Percentiles rank a stretch among this genome's conserved stretches.
Evolutionary conservation across 2,797 vertebrate genomes (phyloP).

Genomic region (Eptatretus atami): DNA sequence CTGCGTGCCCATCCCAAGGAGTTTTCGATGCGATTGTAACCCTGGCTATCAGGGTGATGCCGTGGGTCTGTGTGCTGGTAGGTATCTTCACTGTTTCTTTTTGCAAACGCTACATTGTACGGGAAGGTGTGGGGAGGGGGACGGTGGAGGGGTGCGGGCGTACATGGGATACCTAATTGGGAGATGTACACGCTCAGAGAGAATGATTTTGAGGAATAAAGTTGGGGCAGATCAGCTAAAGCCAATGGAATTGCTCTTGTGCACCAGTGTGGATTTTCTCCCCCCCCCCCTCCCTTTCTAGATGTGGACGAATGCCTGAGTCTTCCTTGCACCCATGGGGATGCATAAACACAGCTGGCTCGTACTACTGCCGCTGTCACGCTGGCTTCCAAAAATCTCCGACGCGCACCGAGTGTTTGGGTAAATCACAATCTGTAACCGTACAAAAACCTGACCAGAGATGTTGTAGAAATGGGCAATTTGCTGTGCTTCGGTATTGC

Average conservation of each 20-base stretch:
- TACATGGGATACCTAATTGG: too few species aligned
- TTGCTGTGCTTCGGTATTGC: too few species aligned
- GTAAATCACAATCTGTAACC: constrained; percentile 15
- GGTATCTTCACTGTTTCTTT: constrained; percentile 6
- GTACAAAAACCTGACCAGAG: too few species aligned
- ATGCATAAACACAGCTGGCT: constrained; percentile 29
- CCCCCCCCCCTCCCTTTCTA: constrained; percentile 7
- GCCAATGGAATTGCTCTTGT: too few species aligned
- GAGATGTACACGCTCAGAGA: too few species aligned
- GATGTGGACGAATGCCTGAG: constrained; percentile 25
- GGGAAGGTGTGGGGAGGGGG: too few species aligned
- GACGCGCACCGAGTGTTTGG: constrained; percentile 28
- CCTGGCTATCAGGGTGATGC: constrained; percentile 20
- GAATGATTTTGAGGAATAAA: too few species aligned
- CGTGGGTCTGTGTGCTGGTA: constrained; percentile 22
- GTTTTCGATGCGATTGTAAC: constrained; percentile 24
- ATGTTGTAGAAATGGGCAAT: too few species aligned
- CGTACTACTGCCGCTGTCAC: constrained; percentile 28
- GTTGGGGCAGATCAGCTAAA: too few species aligned
- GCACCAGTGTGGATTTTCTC: not conserved
- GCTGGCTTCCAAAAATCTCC: constrained; percentile 22
- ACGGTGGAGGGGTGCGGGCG: too few species aligned
- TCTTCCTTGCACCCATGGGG: constrained; percentile 22
- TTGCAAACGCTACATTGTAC: too few species aligned
- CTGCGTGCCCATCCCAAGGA: constrained; percentile 18